Evolutionary conservation across 2,888 invertebrate genomes (phyloP), one percentile per base, ranked within the genome.

Genomic region (Mythimna ferrago): DNA sequence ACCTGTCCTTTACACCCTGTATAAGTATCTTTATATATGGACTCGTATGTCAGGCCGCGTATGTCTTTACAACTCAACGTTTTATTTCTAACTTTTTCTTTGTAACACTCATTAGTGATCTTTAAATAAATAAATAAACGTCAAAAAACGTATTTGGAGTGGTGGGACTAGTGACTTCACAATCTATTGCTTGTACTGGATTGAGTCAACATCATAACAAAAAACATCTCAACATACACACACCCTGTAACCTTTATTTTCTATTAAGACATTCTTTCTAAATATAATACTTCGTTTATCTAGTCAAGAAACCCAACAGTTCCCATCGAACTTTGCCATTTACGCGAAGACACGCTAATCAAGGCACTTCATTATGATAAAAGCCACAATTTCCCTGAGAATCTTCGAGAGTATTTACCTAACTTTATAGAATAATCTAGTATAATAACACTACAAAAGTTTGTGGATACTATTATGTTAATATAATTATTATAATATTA

Each of bases 361-460:
- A 26, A 58, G 58, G 41, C 14, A 60, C 51, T 67, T 44, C 26
- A 77, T 44, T 60, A 60, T 35, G 53, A 44, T 60, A 76, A 66
- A 80, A 51, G 56, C 54, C 78, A 62, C 76, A 68, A 65, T 60
- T 44, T 38, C 16, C 76, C 48, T 35, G 70, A 64, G 62, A 69
- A 79, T 76, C 64, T 58, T 61, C 11, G n/a, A 81, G 70, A 58
- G 44, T 64, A 64, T 72, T 79, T 58, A 62, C 38, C 48, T 65
- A 61, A 67, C 19, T 56, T 48, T 16, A 44, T 35, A 58, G 53
- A 69, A 60, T 35, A 65, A 75, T 65, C 68, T 51, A 62, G 63
- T 64, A 19, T 74, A 54, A 71, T 63, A 67, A 62, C 66, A 61
- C 54, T 74, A 70, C 35, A 35, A 51, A 82, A 71, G 41, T 76